Percentiles rank a stretch among this genome's conserved stretches.
These are phyloP conservation scores for Menidia beryllina DNA, from an alignment of 2,113 vertebrate species.

Conservation along the genomic window DNA sequence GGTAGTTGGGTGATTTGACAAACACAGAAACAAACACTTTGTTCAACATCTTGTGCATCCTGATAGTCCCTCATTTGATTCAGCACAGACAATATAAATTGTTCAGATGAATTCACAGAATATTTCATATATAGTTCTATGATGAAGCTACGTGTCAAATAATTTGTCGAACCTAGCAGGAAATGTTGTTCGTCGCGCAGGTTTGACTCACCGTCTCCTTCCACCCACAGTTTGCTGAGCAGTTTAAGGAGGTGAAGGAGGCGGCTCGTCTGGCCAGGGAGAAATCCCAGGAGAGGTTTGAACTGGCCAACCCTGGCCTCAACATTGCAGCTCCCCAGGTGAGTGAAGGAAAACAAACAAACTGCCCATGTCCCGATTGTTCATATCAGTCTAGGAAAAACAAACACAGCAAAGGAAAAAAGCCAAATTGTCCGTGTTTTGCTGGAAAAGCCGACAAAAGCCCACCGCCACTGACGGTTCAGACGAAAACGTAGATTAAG, in stretches of 20 bases:
- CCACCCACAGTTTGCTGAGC: slow-evolving; percentile 88
- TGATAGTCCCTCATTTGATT: neutral
- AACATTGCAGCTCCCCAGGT: slow-evolving; percentile 92
- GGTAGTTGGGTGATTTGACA: neutral
- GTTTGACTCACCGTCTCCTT: slow-evolving; percentile 5
- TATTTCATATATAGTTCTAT: neutral
- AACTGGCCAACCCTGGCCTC: slow-evolving; percentile 89
- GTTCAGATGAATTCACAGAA: neutral
- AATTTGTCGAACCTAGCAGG: neutral
- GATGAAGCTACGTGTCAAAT: too few species aligned
- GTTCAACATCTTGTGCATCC: neutral
- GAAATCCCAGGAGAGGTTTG: slow-evolving; percentile 95
- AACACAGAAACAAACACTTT: neutral
- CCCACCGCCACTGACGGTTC: too few species aligned
- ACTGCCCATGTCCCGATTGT: too few species aligned
- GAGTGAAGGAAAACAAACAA: slow-evolving; percentile 17
- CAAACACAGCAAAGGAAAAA: too few species aligned
- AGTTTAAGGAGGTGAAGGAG: slow-evolving; percentile 95
- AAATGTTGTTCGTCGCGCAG: neutral
- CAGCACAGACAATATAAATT: neutral
- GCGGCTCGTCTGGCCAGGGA: slow-evolving; percentile 92
- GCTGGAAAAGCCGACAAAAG: too few species aligned
- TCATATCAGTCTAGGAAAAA: too few species aligned
- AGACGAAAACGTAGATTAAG: neutral
- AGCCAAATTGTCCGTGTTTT: too few species aligned